These are phyloP conservation scores for Amblyjoppa fuscipennis DNA, from an alignment of 2,888 invertebrate genomes.

Conservation along the genomic window DNA sequence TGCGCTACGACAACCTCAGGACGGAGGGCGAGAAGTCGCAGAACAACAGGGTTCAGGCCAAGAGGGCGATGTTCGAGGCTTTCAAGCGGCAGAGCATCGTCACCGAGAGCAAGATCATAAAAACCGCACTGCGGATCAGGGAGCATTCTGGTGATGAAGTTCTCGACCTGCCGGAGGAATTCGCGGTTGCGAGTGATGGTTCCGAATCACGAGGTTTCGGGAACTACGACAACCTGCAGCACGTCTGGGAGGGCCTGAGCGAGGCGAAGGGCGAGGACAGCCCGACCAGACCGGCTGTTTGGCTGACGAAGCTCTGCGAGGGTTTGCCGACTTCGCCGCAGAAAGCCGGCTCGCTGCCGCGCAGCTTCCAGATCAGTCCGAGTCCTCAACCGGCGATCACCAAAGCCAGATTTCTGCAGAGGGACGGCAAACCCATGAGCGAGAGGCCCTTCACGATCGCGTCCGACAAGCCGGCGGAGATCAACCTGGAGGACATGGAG, in stretches of 20 bases:
- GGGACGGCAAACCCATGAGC: conserved; percentile 88
- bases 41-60: conserved; percentile 74
- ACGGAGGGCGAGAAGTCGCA: conserved; percentile 69
- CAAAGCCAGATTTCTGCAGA: conserved; percentile 86
- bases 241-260: conserved; percentile 81
- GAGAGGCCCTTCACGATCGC: conserved; percentile 91
- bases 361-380: conserved; percentile 91
- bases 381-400: conserved; percentile 86
- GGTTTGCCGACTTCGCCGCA: conserved; percentile 89
- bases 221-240: conserved; percentile 88
- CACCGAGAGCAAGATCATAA: conserved; percentile 80
- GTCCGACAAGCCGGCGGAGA: conserved; percentile 89
- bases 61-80: conserved; percentile 78
- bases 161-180: conserved; percentile 69
- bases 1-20: conserved; percentile 81
- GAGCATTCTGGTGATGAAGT: conserved; percentile 73
- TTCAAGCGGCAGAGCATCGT: conserved; percentile 80
- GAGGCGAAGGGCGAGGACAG: conserved; percentile 78
- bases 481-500: conserved; percentile 89
- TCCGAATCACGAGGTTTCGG: conserved; percentile 86
- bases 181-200: conserved; percentile 66
- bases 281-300: conserved; percentile 90
- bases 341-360: conserved; percentile 92
- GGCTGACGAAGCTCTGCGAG: conserved; percentile 90
- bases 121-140: conserved; percentile 79